Percentiles rank a stretch among this genome's conserved stretches.
phyloP scores from a whole-genome alignment of 1,140 invertebrate genomes.

The Cardiocondyla obscurior region DNA sequence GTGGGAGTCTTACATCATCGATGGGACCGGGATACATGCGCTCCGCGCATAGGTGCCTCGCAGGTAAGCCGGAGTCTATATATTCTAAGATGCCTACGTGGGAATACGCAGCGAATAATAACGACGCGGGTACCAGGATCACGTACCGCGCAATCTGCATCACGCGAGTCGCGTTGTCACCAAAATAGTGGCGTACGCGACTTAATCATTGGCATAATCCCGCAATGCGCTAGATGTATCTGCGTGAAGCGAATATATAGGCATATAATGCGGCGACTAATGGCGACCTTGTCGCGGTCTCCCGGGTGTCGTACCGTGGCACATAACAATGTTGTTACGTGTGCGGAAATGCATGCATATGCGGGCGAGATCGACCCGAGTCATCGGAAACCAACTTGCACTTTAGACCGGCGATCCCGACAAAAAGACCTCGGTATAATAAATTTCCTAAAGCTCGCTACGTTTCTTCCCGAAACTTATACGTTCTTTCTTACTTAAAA shows the following conservation, averaged over 20 bases:
- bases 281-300: slow-evolving; percentile 64
- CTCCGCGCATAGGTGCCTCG: neutral
- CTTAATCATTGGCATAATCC: slow-evolving; percentile 67
- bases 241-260: slow-evolving; percentile 57
- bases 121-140: slow-evolving; percentile 19
- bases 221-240: slow-evolving; percentile 56
- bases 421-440: neutral
- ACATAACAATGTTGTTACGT: slow-evolving; percentile 56
- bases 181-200: slow-evolving; percentile 37
- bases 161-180: slow-evolving; percentile 27
- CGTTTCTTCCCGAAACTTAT: neutral
- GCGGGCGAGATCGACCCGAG: slow-evolving; percentile 13
- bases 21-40: slow-evolving; percentile 21
- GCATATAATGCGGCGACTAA: slow-evolving; percentile 64
- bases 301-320: slow-evolving; percentile 62
- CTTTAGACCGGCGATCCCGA: neutral
- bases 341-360: slow-evolving; percentile 28
- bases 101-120: slow-evolving; percentile 10
- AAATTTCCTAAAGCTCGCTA: neutral
- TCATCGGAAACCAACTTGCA: neutral
- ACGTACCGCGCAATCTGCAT: slow-evolving; percentile 32
- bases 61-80: slow-evolving; percentile 9
- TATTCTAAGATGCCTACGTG: neutral
- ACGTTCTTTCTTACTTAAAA: neutral
- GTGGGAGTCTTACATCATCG: slow-evolving; percentile 51